phyloP scores from a whole-genome alignment of 1,140 invertebrate genomes.

The Vanessa tameamea region DNA sequence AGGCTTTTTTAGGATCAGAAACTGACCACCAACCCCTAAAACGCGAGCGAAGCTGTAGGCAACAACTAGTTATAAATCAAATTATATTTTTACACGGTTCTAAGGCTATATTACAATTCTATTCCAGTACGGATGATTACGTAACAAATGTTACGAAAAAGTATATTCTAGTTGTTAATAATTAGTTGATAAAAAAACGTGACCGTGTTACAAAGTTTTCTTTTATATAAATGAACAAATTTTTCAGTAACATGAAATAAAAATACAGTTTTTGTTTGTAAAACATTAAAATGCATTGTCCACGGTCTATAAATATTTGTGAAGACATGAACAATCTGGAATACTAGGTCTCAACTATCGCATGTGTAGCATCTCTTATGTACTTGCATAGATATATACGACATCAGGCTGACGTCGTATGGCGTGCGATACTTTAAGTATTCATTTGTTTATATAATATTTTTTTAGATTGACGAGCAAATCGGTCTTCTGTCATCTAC shows the following conservation, averaged over 20 bases:
- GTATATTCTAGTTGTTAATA: no score
- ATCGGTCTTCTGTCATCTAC: no score
- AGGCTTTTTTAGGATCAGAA: no score
- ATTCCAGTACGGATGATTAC: no score
- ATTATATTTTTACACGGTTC: no score
- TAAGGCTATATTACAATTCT: no score
- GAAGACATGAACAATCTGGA: slow-evolving; percentile 22
- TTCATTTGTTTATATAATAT: neutral
- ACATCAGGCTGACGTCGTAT: neutral
- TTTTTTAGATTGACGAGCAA: no score
- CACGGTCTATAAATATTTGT: slow-evolving; percentile 20
- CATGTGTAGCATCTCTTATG: neutral
- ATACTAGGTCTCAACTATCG: slow-evolving; percentile 16
- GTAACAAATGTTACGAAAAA: no score
- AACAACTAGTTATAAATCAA: no score
- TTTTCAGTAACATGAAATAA: neutral
- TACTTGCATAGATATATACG: neutral
- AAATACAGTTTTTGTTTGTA: neutral
- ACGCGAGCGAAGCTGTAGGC: no score
- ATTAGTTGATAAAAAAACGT: neutral
- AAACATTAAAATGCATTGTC: slow-evolving; percentile 6
- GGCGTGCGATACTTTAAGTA: neutral
- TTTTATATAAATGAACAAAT: neutral
- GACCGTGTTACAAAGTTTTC: neutral
- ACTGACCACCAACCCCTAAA: no score